Conservation (phyloP, 2,797 vertebrate species). For the Potorous gilbertii region DNA sequence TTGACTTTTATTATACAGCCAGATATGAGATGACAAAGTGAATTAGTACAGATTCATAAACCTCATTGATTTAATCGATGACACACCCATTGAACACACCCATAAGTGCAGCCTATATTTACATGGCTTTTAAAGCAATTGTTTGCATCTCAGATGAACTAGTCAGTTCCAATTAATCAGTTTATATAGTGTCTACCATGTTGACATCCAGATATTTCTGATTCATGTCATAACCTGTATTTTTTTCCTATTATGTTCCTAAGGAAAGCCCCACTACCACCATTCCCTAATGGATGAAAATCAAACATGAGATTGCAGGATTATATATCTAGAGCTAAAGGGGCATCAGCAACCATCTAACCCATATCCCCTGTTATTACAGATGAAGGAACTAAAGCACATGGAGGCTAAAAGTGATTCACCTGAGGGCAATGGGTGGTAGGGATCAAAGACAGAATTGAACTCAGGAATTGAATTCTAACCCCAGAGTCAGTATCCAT, state of each 20-base stretch:
- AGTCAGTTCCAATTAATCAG: slow-evolving; percentile 1
- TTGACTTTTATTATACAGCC: background rate
- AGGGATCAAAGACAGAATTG: background rate
- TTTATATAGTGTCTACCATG: background rate
- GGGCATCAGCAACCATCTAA: background rate
- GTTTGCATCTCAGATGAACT: background rate
- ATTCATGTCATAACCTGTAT: background rate
- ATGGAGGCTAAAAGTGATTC: background rate
- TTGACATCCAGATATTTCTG: background rate
- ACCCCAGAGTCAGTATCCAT: background rate
- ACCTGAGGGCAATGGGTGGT: background rate
- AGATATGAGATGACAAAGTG: background rate
- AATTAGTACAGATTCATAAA: background rate
- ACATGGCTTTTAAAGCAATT: background rate
- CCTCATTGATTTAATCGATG: background rate
- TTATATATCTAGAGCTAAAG: background rate
- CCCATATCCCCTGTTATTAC: background rate
- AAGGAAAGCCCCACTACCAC: background rate
- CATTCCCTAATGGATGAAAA: background rate
- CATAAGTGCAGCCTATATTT: background rate
- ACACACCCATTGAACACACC: background rate
- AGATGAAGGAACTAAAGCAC: background rate
- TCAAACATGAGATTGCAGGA: background rate
- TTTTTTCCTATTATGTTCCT: background rate
- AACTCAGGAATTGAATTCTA: background rate